These are phyloP conservation scores for Neosilurus hyrtlii DNA, from an alignment of 2,797 vertebrate genomes.

Conservation along the genomic window DNA sequence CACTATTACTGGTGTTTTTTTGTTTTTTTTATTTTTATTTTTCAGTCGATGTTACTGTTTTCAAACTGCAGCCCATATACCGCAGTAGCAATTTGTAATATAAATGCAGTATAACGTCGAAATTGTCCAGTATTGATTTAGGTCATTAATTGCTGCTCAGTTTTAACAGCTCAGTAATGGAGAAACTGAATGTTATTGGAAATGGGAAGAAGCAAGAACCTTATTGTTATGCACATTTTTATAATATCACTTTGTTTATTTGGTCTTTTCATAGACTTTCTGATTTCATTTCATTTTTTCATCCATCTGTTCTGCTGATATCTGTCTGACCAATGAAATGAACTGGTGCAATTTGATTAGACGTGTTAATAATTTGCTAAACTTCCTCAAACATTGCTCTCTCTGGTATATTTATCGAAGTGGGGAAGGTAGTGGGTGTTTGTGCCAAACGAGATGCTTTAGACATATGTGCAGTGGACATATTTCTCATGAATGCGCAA, in stretches of 20 bases:
- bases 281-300: not conserved
- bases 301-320: not conserved
- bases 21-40: not conserved
- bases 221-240: not conserved
- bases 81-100: not conserved
- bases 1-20: not conserved
- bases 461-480: not conserved
- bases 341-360: not conserved
- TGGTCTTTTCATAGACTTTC: not conserved
- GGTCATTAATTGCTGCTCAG: conserved; percentile 5
- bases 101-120: not conserved
- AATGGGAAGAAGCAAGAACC: not conserved
- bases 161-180: conserved; percentile 1
- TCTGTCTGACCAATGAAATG: not conserved
- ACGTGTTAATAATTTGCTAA: not conserved
- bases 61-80: not conserved
- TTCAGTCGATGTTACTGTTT: not conserved
- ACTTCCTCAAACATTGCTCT: not conserved
- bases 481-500: not conserved
- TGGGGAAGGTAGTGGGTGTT: not conserved
- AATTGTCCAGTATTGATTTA: not conserved
- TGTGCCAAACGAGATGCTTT: not conserved
- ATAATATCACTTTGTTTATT: not conserved
- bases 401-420: not conserved
- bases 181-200: not conserved